phyloP scores from a whole-genome alignment of 2,888 invertebrate genomes.

The Loripinus fragilis region DNA sequence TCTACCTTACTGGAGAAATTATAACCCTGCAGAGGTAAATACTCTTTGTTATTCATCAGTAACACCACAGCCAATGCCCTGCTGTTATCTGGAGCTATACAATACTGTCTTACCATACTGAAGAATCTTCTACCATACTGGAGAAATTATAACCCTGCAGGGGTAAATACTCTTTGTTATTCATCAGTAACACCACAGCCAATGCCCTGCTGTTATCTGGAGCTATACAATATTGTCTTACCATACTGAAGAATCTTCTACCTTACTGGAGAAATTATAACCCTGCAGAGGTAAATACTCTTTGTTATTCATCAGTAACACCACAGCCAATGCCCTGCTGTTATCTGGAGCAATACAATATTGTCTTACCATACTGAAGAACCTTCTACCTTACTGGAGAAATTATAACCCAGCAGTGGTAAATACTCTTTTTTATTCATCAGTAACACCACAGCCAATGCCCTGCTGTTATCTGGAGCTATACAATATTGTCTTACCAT shows the following conservation, averaged over 20 bases:
- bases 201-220: constrained; percentile 88
- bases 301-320: constrained; percentile 83
- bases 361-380: constrained; percentile 89
- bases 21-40: constrained; percentile 75
- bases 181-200: no score
- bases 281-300: constrained; percentile 72
- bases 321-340: constrained; percentile 89
- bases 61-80: constrained; percentile 89
- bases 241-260: constrained; percentile 88
- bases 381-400: constrained; percentile 86
- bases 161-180: constrained; percentile 62
- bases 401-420: constrained; percentile 79
- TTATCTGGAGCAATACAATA: constrained; percentile 89
- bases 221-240: constrained; percentile 90
- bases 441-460: no score
- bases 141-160: constrained; percentile 78
- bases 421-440: neutral
- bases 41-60: neutral
- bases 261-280: constrained; percentile 82
- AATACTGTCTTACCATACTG: constrained; percentile 89
- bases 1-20: constrained; percentile 84
- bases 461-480: constrained; percentile 88
- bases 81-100: constrained; percentile 88
- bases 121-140: constrained; percentile 87
- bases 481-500: constrained; percentile 90